Evolutionary conservation across 2,888 invertebrate genomes (phyloP).

Genomic region (Melolontha melolontha): DNA sequence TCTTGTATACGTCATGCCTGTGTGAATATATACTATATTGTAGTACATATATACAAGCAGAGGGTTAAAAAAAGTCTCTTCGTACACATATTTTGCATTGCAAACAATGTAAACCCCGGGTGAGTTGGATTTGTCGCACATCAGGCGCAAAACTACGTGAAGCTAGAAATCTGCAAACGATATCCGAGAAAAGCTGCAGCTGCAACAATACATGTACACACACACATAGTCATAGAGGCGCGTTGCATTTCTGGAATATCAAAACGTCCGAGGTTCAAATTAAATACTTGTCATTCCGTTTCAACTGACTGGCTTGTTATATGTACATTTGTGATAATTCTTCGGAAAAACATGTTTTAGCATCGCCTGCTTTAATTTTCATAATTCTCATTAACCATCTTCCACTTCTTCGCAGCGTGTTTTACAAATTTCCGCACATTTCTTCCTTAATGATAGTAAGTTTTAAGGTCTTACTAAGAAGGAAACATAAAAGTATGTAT

Average conservation of each 20-base stretch:
- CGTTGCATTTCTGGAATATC: slow-evolving; percentile 15
- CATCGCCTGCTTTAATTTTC: not conserved
- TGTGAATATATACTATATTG: too few relatives aligned
- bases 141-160: not conserved
- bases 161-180: not conserved
- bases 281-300: slow-evolving; percentile 24
- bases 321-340: slow-evolving; percentile 9
- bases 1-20: slow-evolving; percentile 11
- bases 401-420: too few relatives aligned
- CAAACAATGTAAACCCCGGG: slow-evolving; percentile 35
- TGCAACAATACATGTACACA: not conserved
- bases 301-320: slow-evolving; percentile 10
- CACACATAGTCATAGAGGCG: not conserved
- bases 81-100: slow-evolving; percentile 42
- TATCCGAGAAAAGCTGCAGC: not conserved
- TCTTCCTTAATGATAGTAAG: too few relatives aligned
- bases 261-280: slow-evolving; percentile 18
- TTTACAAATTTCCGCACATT: too few relatives aligned
- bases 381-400: not conserved
- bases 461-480: too few relatives aligned
- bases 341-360: slow-evolving; percentile 1
- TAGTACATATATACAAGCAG: not conserved
- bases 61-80: not conserved
- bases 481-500: too few relatives aligned
- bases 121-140: not conserved